Percentiles rank a stretch among this genome's conserved stretches.
Conservation (phyloP, 2,797 vertebrate species). For the Tolypeutes matacus region DNA sequence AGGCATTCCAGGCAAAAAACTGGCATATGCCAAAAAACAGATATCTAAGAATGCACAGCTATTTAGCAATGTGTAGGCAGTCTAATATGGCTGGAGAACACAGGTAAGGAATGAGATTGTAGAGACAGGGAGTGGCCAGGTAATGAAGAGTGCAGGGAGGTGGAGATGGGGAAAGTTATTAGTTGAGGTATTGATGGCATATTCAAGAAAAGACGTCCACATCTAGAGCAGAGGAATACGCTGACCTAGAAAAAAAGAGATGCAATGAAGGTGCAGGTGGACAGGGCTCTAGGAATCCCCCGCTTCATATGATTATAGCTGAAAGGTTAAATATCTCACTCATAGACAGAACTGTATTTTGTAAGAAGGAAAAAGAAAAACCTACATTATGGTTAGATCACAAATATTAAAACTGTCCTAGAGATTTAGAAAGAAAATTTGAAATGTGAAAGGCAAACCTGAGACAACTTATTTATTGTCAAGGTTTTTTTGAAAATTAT, state of each 20-base stretch:
- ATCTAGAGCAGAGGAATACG: not conserved
- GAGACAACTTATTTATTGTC: conserved; percentile 2
- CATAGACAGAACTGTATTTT: not conserved
- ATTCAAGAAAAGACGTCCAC: not conserved
- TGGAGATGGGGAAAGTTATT: not conserved
- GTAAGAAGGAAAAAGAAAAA: conserved; percentile 13
- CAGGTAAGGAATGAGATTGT: not conserved
- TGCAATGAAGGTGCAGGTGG: not conserved
- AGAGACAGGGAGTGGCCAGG: not conserved
- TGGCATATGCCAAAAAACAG: not conserved
- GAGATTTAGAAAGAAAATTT: conserved; percentile 21
- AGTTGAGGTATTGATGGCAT: not conserved
- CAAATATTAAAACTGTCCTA: not conserved
- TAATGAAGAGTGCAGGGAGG: not conserved
- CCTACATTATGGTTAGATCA: not conserved
- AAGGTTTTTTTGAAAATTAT: not conserved
- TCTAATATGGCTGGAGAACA: not conserved
- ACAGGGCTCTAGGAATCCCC: not conserved
- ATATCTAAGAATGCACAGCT: not conserved
- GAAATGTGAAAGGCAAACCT: conserved; percentile 1
- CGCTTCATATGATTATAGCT: not conserved
- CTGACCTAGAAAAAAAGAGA: not conserved
- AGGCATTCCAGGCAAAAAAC: not conserved
- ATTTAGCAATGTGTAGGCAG: not conserved
- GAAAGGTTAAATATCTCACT: not conserved